Evolutionary conservation across 1,140 invertebrate species (phyloP).

Genomic region (Aphelenchoides besseyi): DNA sequence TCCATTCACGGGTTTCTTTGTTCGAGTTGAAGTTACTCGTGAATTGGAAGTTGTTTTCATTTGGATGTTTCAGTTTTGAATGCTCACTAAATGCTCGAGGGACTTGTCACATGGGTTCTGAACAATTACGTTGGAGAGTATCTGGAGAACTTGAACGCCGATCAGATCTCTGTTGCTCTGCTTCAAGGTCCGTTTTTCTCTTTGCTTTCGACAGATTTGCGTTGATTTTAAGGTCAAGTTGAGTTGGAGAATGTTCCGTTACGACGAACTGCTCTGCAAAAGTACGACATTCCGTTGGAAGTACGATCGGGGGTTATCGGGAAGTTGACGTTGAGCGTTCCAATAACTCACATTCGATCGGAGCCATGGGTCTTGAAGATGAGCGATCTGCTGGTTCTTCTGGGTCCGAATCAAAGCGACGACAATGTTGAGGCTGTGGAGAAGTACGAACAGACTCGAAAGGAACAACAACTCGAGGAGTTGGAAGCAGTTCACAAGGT

Average conservation of each 20-base stretch:
- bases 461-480: slow-evolving; percentile 77
- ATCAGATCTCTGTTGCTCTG: slow-evolving; percentile 89
- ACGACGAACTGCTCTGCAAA: slow-evolving; percentile 85
- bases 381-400: slow-evolving; percentile 84
- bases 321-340: slow-evolving; percentile 83
- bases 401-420: slow-evolving; percentile 69
- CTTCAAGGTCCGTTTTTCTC: slow-evolving; percentile 73
- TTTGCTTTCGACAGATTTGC: not conserved
- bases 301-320: slow-evolving; percentile 85
- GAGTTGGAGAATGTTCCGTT: slow-evolving; percentile 94
- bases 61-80: too few relatives aligned
- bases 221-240: slow-evolving; percentile 78
- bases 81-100: not conserved
- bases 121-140: slow-evolving; percentile 98
- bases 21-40: too few relatives aligned
- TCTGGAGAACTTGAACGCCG: slow-evolving; percentile 92
- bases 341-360: slow-evolving; percentile 81
- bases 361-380: slow-evolving; percentile 92
- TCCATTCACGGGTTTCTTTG: too few relatives aligned
- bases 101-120: slow-evolving; percentile 10
- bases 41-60: too few relatives aligned
- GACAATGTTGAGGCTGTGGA: slow-evolving; percentile 77
- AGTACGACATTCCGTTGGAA: slow-evolving; percentile 84
- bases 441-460: slow-evolving; percentile 74
- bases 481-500: slow-evolving; percentile 82